Conservation (phyloP, 37 sponge, comb jelly and placozoan species). For the Halichondria panicea region DNA sequence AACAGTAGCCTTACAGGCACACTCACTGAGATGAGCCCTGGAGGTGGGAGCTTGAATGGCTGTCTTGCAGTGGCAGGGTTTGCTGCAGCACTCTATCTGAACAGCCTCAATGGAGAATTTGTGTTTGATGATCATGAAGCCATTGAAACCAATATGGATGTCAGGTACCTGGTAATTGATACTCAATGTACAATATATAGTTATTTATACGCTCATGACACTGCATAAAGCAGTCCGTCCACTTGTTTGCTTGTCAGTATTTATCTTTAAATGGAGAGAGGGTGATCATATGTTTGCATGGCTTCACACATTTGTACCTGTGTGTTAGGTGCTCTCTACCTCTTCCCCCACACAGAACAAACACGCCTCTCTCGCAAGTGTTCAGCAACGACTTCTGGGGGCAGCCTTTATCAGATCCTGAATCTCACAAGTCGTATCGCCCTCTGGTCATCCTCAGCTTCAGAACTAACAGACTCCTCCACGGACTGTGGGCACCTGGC, state of each 20-base stretch:
- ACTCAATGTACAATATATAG: neutral
- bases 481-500: constrained; percentile 71
- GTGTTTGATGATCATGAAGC: constrained; percentile 89
- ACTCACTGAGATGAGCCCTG: neutral
- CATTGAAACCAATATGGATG: constrained; percentile 68
- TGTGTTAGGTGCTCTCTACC: neutral
- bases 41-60: neutral
- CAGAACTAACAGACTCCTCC: constrained; percentile 54
- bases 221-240: neutral
- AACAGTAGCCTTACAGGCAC: no score
- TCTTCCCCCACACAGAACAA: constrained; percentile 5
- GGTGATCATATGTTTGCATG: no score
- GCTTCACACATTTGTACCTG: neutral
- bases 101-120: constrained; percentile 68
- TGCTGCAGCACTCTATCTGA: constrained; percentile 43
- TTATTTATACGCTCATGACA: neutral
- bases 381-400: constrained; percentile 93
- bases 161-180: constrained; percentile 39
- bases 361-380: constrained; percentile 47
- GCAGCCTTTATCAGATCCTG: constrained; percentile 55
- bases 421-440: constrained; percentile 90
- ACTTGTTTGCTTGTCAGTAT: no score
- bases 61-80: constrained; percentile 11
- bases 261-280: no score
- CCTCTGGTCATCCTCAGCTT: constrained; percentile 81